Base-by-base conservation (phyloP, 2,888 invertebrate species). In the Acanthopleura granulata region DNA sequence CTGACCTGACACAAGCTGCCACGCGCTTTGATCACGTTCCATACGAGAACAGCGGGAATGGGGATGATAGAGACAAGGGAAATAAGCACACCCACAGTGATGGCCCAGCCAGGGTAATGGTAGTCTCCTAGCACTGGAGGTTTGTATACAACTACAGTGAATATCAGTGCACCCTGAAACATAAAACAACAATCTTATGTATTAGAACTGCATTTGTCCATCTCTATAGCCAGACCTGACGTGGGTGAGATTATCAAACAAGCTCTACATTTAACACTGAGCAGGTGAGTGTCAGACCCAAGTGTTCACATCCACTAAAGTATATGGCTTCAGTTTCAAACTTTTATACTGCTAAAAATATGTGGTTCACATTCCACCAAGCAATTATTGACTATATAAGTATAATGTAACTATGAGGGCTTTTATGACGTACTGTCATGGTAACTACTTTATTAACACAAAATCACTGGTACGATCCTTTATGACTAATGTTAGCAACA, bases 71-170 rank as follows among this genome's bases (percentile, higher is more conserved):
- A 71, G 16, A 71, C 30, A 16, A 71, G 18, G 27, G 71, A 71
- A 4, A 71, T 40, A 16, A 71, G n/a, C 71, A 49, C 22, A 6
- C 71, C 71, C n/a, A 71, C 22, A 71, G 18, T 71, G 16, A 71
- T 40, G 40, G 71, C 71, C 71, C 71, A 71, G 22, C n/a, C 49
- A 14, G 71, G 71, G 71, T 71, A 71, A 18, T 27, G 29, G 71
- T 71, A 71, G 1, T n/a, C 27, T 14, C 49, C 71, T 6, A 49
- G 27, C 22, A 40, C 11, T 1, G 71, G 71, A 16, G 71, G 71
- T 49, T 49, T 16, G 49, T 71, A 71, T 4, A 14, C 27, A n/a
- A 71, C 25, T 49, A 71, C 25, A 12, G 40, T 18, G 18, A 49
- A 71, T 40, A 71, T 71, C 25, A 71, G 30, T 4, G 22, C n/a